These are phyloP conservation scores for Phortica variegata DNA, from an alignment of 1,140 invertebrate species.

Conservation along the genomic window DNA sequence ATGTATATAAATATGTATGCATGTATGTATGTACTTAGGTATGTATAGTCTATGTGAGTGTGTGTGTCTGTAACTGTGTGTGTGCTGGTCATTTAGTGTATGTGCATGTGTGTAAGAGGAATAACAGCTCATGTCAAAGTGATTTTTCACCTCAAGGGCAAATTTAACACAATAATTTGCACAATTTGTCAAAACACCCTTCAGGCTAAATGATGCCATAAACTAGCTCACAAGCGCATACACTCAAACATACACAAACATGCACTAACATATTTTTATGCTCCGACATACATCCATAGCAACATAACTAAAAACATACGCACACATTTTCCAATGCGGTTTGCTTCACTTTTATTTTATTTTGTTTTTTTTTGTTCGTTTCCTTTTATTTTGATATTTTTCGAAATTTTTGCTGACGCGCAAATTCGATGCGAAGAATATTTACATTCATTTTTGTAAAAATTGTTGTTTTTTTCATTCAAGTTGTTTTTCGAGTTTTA, in stretches of 20 bases:
- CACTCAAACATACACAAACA: constrained; percentile 13
- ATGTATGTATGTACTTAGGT: constrained; percentile 9
- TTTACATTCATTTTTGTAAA: too few relatives aligned
- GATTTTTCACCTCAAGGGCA: constrained; percentile 55
- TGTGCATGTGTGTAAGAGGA: not conserved
- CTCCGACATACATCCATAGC: not conserved
- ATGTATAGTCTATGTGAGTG: not conserved
- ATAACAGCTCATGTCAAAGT: constrained; percentile 40
- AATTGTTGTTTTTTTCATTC: too few relatives aligned
- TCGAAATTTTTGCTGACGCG: too few relatives aligned
- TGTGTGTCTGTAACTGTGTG: not conserved
- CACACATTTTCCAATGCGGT: too few relatives aligned
- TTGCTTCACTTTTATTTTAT: too few relatives aligned
- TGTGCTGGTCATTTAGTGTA: not conserved
- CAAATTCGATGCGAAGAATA: too few relatives aligned
- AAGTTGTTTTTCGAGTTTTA: too few relatives aligned
- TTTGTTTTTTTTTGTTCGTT: too few relatives aligned
- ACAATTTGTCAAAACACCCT: constrained; percentile 56
- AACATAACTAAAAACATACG: constrained; percentile 1
- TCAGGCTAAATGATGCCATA: constrained; percentile 50
- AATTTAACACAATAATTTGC: constrained; percentile 56
- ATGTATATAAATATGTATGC: constrained; percentile 10
- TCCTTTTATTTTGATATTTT: too few relatives aligned
- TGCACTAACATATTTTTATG: constrained; percentile 5
- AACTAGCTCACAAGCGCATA: constrained; percentile 20